These are phyloP conservation scores for Crenichthys baileyi DNA, from an alignment of 2,797 vertebrate species.

Conservation along the genomic window DNA sequence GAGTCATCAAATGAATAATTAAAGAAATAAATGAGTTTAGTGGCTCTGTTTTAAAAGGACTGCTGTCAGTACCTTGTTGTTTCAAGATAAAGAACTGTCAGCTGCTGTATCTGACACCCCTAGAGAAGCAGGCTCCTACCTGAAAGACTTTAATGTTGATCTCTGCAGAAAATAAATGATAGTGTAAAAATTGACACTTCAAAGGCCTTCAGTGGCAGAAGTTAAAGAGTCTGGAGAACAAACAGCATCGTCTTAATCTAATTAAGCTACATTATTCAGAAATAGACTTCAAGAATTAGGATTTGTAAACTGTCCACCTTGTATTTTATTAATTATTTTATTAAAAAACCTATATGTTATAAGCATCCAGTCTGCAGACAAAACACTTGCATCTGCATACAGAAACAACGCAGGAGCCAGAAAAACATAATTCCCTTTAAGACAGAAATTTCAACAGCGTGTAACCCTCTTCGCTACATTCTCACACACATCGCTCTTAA, in stretches of 20 bases:
- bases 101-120: constrained; percentile 35
- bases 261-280: constrained; percentile 58
- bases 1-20: constrained; percentile 42
- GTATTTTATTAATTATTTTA: constrained; percentile 2
- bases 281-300: constrained; percentile 17
- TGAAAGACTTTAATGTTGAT: constrained; percentile 55
- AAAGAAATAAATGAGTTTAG: constrained; percentile 33
- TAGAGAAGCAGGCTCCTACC: constrained; percentile 37
- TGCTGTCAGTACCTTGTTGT: constrained; percentile 30
- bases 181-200: constrained; percentile 47
- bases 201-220: constrained; percentile 22
- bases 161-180: constrained; percentile 47
- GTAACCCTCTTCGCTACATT: no score
- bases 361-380: constrained; percentile 33
- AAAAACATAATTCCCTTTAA: neutral
- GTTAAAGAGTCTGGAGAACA: constrained; percentile 37
- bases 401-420: neutral
- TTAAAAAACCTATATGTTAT: constrained; percentile 5
- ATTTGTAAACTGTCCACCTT: constrained; percentile 9
- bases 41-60: constrained; percentile 15
- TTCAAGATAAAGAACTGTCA: constrained; percentile 31
- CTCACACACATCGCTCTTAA: no score
- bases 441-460: no score
- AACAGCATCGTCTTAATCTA: constrained; percentile 41
- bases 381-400: constrained; percentile 33